These are phyloP conservation scores for Turnix velox DNA, from an alignment of 2,113 vertebrate species.

Conservation along the genomic window DNA sequence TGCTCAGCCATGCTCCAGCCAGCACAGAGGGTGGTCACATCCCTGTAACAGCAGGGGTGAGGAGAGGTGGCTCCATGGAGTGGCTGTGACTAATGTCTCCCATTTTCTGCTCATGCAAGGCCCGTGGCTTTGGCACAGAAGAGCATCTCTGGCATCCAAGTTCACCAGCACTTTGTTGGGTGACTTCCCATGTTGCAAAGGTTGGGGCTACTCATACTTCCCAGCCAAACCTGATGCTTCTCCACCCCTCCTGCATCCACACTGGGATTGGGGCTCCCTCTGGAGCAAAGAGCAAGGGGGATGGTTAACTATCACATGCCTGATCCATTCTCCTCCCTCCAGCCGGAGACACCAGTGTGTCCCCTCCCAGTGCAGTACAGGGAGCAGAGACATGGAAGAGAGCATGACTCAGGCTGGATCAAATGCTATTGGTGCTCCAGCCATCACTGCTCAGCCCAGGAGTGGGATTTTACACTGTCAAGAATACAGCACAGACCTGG, in stretches of 20 bases:
- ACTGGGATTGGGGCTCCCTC: not conserved
- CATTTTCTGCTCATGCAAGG: not conserved
- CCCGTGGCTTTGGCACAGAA: not conserved
- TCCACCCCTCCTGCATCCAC: not conserved
- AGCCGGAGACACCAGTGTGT: not conserved
- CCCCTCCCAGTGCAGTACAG: not conserved
- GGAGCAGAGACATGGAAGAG: not conserved
- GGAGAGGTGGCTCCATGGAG: not conserved
- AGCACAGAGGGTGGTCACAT: rapidly evolving
- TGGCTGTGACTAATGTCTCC: not conserved
- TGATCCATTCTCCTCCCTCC: not conserved
- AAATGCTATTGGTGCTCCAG: not conserved
- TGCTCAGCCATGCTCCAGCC: not conserved
- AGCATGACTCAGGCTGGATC: not conserved
- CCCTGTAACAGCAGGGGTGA: not conserved
- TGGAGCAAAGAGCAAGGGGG: not conserved
- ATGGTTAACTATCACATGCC: not conserved
- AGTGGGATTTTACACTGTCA: not conserved
- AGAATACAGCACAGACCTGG: not conserved
- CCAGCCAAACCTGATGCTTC: rapidly evolving
- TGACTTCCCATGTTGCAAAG: not conserved
- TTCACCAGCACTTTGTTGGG: not conserved
- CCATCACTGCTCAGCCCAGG: not conserved
- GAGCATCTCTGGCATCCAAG: rapidly evolving
- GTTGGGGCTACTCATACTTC: rapidly evolving